Conservation (phyloP, 2,797 vertebrate species). For the Scarus forsteni region DNA sequence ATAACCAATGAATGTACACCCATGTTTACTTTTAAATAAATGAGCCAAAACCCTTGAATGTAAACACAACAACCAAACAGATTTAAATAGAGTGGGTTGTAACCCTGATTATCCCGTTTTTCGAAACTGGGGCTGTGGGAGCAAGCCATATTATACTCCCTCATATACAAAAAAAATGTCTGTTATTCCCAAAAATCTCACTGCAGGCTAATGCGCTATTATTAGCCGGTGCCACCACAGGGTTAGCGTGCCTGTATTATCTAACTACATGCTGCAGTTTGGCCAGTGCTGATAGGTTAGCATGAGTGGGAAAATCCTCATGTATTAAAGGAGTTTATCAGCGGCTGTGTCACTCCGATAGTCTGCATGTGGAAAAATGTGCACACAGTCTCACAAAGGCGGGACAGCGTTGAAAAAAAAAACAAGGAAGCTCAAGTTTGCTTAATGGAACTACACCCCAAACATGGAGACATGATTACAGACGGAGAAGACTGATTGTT, state of each 20-base stretch:
- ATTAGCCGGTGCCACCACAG: constrained; percentile 73
- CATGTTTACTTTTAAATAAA: constrained; percentile 44
- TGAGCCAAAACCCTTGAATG: constrained; percentile 42
- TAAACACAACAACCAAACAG: constrained; percentile 40
- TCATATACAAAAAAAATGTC: constrained; percentile 67
- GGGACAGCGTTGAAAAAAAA: constrained; percentile 21
- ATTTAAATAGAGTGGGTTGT: constrained; percentile 46
- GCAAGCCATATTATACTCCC: constrained; percentile 52
- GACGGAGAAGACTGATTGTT: constrained; percentile 18
- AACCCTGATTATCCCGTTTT: constrained; percentile 64
- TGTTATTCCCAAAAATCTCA: constrained; percentile 64
- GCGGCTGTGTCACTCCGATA: constrained; percentile 73
- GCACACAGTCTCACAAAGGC: not conserved
- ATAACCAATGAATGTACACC: not conserved
- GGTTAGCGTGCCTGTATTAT: constrained; percentile 79
- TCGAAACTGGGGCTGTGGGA: constrained; percentile 41
- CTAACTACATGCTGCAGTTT: constrained; percentile 78
- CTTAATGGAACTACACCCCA: constrained; percentile 35
- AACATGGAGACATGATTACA: constrained; percentile 57
- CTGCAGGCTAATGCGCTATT: constrained; percentile 74
- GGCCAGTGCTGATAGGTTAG: constrained; percentile 72
- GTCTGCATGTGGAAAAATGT: constrained; percentile 63
- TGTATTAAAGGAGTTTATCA: constrained; percentile 79
- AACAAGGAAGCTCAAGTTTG: constrained; percentile 30
- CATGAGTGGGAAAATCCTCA: constrained; percentile 77